Conservation (phyloP, 2,113 vertebrate species). For the Pandion haliaetus region DNA sequence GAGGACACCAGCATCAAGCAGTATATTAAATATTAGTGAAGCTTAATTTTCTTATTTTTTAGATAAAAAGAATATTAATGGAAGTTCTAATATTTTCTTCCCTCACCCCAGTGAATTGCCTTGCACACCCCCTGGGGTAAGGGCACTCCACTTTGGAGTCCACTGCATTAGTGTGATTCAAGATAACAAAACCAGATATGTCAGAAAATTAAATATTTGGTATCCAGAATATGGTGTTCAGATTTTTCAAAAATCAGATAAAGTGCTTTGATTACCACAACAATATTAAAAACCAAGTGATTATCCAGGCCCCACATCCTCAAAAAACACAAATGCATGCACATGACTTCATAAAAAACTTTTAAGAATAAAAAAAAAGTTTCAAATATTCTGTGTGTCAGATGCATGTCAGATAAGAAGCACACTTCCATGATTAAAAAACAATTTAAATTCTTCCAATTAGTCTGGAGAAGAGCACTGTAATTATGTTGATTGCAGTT, state of each 20-base stretch:
- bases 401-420: background rate
- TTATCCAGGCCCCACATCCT: background rate
- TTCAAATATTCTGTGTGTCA: background rate
- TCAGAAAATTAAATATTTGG: background rate
- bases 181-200: background rate
- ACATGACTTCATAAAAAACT: background rate
- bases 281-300: background rate
- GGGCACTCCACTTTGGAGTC: background rate
- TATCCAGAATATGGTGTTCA: background rate
- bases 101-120: fast-evolving
- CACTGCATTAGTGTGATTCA: background rate
- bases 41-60: background rate
- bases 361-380: background rate
- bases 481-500: background rate
- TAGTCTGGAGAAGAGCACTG: background rate
- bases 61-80: background rate
- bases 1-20: background rate
- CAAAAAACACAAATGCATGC: background rate
- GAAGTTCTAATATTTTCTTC: background rate
- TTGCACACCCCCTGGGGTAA: background rate
- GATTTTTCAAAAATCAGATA: background rate
- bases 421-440: background rate
- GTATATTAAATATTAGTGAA: background rate
- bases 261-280: background rate
- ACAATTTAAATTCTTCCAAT: background rate